phyloP scores from a whole-genome alignment of 2,888 invertebrate species.

The Aspidiotus destructor region DNA sequence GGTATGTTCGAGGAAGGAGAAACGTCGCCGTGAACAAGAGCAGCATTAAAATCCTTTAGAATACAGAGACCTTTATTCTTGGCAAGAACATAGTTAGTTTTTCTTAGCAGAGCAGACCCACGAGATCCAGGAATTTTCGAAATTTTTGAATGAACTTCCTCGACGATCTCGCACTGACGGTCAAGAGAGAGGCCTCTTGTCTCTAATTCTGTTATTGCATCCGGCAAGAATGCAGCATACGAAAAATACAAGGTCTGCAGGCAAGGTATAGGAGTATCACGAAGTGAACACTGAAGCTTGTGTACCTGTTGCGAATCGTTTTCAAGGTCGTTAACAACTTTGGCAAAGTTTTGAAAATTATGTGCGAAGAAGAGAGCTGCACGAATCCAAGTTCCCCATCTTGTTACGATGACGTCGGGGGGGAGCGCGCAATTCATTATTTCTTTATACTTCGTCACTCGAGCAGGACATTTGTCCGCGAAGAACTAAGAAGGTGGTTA shows the following conservation, averaged over 20 bases:
- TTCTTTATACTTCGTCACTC: too few species aligned
- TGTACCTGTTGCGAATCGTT: background rate
- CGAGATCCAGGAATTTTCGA: background rate
- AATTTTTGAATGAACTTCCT: background rate
- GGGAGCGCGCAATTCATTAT: too few species aligned
- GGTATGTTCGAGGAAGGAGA: too few species aligned
- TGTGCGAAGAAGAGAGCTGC: background rate
- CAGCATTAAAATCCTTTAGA: too few species aligned
- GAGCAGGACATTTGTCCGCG: too few species aligned
- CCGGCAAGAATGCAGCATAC: background rate
- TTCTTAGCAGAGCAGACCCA: background rate
- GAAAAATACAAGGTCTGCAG: background rate
- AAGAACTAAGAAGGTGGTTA: background rate
- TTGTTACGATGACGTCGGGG: too few species aligned
- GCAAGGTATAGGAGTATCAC: background rate
- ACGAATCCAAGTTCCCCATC: too few species aligned
- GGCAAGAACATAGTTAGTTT: background rate
- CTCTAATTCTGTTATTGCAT: background rate
- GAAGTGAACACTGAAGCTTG: background rate
- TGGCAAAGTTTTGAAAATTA: background rate
- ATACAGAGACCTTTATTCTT: too few species aligned
- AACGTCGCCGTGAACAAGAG: too few species aligned
- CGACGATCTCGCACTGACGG: background rate
- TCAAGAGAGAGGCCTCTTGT: constrained; percentile 6
- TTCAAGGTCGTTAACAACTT: background rate